Percentiles rank a stretch among this genome's conserved stretches.
These are phyloP conservation scores for Pegoplata infirma DNA, from an alignment of 2,888 invertebrate genomes.

Conservation along the genomic window DNA sequence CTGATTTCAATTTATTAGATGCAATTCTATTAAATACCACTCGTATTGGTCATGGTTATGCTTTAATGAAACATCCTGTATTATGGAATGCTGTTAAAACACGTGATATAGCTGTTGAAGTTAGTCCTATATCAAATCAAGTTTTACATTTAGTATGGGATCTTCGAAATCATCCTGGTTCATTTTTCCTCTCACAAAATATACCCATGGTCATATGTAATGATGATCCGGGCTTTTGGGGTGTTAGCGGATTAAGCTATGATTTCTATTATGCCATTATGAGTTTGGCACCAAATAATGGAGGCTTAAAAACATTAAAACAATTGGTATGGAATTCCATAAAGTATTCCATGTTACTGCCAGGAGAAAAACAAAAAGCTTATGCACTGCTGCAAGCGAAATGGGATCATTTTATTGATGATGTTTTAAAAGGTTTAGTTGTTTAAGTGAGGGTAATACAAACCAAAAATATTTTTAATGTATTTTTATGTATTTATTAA, in stretches of 20 bases:
- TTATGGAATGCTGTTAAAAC: constrained; percentile 74
- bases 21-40: constrained; percentile 76
- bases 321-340: constrained; percentile 83
- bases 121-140: constrained; percentile 77
- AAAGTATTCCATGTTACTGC: constrained; percentile 71
- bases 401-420: constrained; percentile 73
- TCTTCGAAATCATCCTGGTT: constrained; percentile 83
- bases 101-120: constrained; percentile 74
- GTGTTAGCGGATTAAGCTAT: constrained; percentile 81
- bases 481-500: too few species aligned
- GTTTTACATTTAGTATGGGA: constrained; percentile 80
- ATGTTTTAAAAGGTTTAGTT: constrained; percentile 68
- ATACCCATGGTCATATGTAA: constrained; percentile 82
- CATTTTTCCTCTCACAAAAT: constrained; percentile 79
- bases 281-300: constrained; percentile 81
- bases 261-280: constrained; percentile 85
- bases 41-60: constrained; percentile 77
- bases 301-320: constrained; percentile 82
- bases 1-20: constrained; percentile 81
- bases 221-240: constrained; percentile 84
- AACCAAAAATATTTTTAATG: too few species aligned
- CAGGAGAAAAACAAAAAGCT: constrained; percentile 67
- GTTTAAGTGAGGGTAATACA: constrained; percentile 62
- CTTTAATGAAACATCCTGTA: constrained; percentile 76
- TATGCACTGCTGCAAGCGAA: constrained; percentile 66